Evolutionary conservation across 2,113 vertebrate genomes (phyloP), one percentile per base, ranked within the genome.

Genomic region (Thinocorus orbignyianus): DNA sequence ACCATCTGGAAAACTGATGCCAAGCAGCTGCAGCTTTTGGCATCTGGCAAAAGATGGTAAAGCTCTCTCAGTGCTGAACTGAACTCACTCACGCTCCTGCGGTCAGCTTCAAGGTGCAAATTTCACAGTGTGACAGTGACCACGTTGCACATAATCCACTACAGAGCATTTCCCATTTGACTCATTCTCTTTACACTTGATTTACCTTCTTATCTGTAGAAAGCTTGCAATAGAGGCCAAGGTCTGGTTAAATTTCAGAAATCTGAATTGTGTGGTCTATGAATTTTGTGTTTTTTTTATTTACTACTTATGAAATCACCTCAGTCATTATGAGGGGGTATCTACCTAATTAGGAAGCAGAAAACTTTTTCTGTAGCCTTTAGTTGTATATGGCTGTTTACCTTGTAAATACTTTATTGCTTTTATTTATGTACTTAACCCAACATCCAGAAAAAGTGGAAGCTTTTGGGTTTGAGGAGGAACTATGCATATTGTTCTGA

Each of bases 11-110:
- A 92, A 87, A 42, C 33, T 72, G 86, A 90, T 95, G 93, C 44
- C 91, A 70, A 96, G 60, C 94, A 97, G 95, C 76, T 96, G 95
- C 58, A 70, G 37, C 41, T 93, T 97, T 90, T 96, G 87, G 87
- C 85, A 66, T 94, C 61, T 65, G 61, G 41, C 16, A 13, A 10
- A 10, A 14, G 28, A 41, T 60, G 88, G 71, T 90, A 57, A 79
- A 87, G 52, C 77, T 88, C 48, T 54, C 78, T 41, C 33, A 52
- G 76, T 62, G 60, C 79, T 62, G 70, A 79, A 76, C 28, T 0
- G 3, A 23, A 39, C 57, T 88, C 44, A 33, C 22, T 73, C 3
- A 5, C 79, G 54, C 30, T 84, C 19, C 39, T 64, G 37, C 39
- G 0, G 0, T 64, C 1, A 1, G 18, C 35, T 81, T 92, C 41